Conservation (phyloP, 2,113 vertebrate species). For the Heteronetta atricapilla region DNA sequence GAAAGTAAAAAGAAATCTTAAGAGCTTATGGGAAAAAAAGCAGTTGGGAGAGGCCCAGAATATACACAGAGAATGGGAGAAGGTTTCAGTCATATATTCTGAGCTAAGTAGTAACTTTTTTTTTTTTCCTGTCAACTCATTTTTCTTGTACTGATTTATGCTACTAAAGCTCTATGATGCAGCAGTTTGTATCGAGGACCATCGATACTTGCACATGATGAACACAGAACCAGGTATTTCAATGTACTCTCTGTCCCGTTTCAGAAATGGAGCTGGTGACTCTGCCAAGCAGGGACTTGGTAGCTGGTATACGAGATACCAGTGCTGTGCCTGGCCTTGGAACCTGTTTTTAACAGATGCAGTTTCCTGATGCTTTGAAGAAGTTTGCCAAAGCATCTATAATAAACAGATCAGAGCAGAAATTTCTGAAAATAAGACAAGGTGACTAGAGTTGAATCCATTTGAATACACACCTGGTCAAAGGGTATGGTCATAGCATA, state of each 20-base stretch:
- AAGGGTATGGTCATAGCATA: accelerated
- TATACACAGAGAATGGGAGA: not conserved
- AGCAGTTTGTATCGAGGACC: not conserved
- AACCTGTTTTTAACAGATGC: not conserved
- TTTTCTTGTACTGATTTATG: not conserved
- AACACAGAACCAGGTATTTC: not conserved
- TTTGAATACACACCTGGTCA: not conserved
- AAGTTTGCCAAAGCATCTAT: not conserved
- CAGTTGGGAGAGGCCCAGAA: not conserved
- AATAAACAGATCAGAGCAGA: not conserved
- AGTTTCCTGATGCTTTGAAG: not conserved
- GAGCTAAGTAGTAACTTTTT: not conserved
- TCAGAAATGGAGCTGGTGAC: accelerated
- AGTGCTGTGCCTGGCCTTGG: not conserved
- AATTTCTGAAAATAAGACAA: not conserved
- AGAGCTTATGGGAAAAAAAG: not conserved
- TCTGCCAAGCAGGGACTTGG: not conserved
- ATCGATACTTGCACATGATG: not conserved
- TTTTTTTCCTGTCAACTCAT: not conserved
- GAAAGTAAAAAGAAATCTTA: not conserved
- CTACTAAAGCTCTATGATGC: not conserved
- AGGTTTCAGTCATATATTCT: accelerated
- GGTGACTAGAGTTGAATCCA: not conserved
- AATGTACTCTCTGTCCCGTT: not conserved
- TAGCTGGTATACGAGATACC: not conserved